Base-by-base conservation (phyloP, 2,888 invertebrate species). In the Hermaeophaga mercurialis region DNA sequence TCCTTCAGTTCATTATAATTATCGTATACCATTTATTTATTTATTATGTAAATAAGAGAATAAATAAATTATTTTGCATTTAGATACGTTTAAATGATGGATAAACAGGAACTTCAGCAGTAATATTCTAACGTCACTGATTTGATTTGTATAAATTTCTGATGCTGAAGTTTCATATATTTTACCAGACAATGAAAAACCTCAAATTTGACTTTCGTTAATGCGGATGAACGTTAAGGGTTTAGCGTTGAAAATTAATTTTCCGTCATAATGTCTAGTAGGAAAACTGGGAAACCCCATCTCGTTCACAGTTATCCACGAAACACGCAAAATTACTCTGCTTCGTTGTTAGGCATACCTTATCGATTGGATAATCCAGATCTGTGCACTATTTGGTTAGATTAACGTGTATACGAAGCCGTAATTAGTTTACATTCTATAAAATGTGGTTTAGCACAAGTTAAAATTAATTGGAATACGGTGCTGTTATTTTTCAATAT, bases 351-450 rank as follows among this genome's bases (percentile, higher is more conserved):
- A n/a, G 6, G 39, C 41, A 49, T 49, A 49, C 49, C 49, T 41
- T 39, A 49, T 49, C 49, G 41, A 49, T 49, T 49, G 18, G 41
- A 49, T 49, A 31, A 41, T 38, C 41, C 18, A 11, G 28, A 38
- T 15, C 41, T 41, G 49, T 28, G 18, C 39, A 39, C 41, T 49
- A 41, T 49, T 31, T 6, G 49, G 41, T 39, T 41, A 41, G 39
- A 41, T 19, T 31, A 31, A 28, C 18, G 31, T 31, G 39, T 39
- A 41, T 39, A 41, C 19, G 39, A 22, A 49, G 41, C 19, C 36
- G 31, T 49, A 49, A 49, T 49, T 49, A 49, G 49, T 49, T 49
- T 31, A 19, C 31, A 17, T 39, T 14, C 12, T 39, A 31, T 14
- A 28, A 22, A 39, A 41, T 19, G 11, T 19, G 24, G 41, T 19